Percentiles rank a stretch among this genome's conserved stretches.
Evolutionary conservation across 2,888 invertebrate genomes (phyloP).

Genomic region (Orthosia gothica): DNA sequence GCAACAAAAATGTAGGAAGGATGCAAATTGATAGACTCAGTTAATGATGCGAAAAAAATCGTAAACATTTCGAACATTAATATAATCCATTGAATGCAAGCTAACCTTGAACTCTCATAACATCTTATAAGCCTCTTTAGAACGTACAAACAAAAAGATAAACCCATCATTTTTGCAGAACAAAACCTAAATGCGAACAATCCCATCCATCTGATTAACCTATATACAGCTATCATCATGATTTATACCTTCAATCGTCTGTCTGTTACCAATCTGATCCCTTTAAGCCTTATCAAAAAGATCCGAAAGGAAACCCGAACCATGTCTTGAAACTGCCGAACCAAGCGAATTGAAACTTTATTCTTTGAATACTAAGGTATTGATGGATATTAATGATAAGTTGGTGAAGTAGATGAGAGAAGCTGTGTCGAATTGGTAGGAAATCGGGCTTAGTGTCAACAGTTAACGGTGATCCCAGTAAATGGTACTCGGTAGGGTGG

Average conservation of each 20-base stretch:
- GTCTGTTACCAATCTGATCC: constrained; percentile 72
- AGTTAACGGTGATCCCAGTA: constrained; percentile 81
- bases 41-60: neutral
- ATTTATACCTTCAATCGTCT: constrained; percentile 72
- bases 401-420: constrained; percentile 81
- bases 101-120: constrained; percentile 30
- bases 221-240: constrained; percentile 71
- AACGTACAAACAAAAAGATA: constrained; percentile 25
- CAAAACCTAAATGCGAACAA: constrained; percentile 46
- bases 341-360: constrained; percentile 70
- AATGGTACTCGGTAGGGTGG: constrained; percentile 58
- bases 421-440: constrained; percentile 85
- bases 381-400: constrained; percentile 47
- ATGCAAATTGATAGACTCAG: neutral
- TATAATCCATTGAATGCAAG: constrained; percentile 4
- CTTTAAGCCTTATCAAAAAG: constrained; percentile 78
- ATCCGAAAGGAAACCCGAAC: constrained; percentile 76
- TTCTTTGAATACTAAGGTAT: constrained; percentile 29
- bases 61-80: neutral
- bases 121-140: constrained; percentile 31
- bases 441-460: constrained; percentile 90
- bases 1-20: neutral
- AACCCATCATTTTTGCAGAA: constrained; percentile 53
- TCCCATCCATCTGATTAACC: constrained; percentile 63
- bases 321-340: constrained; percentile 27